A percentile compares a stretch with the other conserved stretches of the same genome.
phyloP scores from a whole-genome alignment of 1,140 invertebrate genomes.

The Onthophagus taurus region DNA sequence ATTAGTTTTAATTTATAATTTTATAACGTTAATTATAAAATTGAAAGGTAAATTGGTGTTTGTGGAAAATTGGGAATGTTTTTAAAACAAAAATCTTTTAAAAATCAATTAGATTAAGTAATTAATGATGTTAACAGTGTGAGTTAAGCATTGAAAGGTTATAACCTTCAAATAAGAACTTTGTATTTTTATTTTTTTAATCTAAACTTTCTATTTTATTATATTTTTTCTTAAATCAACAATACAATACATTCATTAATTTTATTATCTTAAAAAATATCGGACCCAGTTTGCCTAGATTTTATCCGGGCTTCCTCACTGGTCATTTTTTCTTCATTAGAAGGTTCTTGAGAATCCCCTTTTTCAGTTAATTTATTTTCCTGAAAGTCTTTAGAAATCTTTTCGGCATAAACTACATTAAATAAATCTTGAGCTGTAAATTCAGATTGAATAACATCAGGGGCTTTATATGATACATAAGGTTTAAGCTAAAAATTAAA shows the following conservation, averaged over 20 bases:
- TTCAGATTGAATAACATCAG: constrained; percentile 63
- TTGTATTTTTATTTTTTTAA: too few species aligned
- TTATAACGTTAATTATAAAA: too few species aligned
- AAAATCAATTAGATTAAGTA: too few species aligned
- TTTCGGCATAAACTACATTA: constrained; percentile 67
- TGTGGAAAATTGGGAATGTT: too few species aligned
- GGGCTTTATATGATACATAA: constrained; percentile 80
- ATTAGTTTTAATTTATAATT: too few species aligned
- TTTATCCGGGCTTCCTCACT: constrained; percentile 57
- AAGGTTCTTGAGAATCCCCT: constrained; percentile 61
- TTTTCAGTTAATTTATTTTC: constrained; percentile 57
- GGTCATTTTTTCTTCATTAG: constrained; percentile 57
- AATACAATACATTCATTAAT: too few species aligned
- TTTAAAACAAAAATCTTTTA: too few species aligned
- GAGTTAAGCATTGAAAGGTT: too few species aligned
- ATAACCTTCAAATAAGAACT: too few species aligned
- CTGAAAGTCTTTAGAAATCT: constrained; percentile 72
- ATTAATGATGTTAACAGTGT: too few species aligned
- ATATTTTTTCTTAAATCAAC: not conserved
- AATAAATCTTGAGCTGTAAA: constrained; percentile 82
- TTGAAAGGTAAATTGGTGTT: too few species aligned
- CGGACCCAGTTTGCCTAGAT: constrained; percentile 65
- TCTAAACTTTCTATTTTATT: not conserved
- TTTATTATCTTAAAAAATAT: constrained; percentile 51
- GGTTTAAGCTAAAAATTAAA: constrained; percentile 71